Conservation (phyloP, 2,797 vertebrate genomes). For the Bucorvus abyssinicus region DNA sequence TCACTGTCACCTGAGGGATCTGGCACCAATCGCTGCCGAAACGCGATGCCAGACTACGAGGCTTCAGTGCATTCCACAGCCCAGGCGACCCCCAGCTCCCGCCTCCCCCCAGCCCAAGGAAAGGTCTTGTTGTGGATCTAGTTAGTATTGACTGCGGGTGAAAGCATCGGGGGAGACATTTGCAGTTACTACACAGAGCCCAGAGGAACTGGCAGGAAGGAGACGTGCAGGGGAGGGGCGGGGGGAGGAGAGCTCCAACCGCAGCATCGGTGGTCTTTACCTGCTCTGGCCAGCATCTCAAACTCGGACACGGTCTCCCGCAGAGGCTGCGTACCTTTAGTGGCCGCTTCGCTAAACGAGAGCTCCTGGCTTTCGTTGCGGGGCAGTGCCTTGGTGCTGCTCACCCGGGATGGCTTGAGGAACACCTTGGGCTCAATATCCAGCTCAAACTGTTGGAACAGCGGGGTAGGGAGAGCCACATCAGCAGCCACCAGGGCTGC, state of each 20-base stretch:
- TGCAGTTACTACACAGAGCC: neutral
- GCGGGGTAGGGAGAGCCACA: fast-evolving
- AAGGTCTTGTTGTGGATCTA: neutral
- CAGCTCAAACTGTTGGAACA: constrained; percentile 86
- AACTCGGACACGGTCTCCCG: constrained; percentile 84
- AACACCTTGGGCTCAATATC: constrained; percentile 90
- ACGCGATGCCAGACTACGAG: neutral
- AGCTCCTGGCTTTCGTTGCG: constrained; percentile 87
- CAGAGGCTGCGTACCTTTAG: constrained; percentile 89
- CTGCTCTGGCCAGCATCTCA: constrained; percentile 88
- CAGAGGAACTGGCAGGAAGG: neutral
- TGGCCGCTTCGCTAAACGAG: constrained; percentile 84
- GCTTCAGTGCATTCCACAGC: neutral
- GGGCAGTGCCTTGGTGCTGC: constrained; percentile 64
- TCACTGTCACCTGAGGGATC: neutral
- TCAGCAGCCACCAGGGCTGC: neutral
- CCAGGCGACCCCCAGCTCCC: neutral
- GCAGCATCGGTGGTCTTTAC: constrained; percentile 74
- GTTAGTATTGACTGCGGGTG: neutral
- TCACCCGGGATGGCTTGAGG: constrained; percentile 80
- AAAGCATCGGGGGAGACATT: neutral
- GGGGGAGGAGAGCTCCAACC: constrained; percentile 4
- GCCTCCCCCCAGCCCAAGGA: neutral
- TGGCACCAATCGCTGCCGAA: fast-evolving
- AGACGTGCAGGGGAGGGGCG: neutral